These are phyloP conservation scores for Aurelia sp. DNA, from an alignment of 30 jellyfish, hydroid and myxozoan genomes.

Conservation along the genomic window DNA sequence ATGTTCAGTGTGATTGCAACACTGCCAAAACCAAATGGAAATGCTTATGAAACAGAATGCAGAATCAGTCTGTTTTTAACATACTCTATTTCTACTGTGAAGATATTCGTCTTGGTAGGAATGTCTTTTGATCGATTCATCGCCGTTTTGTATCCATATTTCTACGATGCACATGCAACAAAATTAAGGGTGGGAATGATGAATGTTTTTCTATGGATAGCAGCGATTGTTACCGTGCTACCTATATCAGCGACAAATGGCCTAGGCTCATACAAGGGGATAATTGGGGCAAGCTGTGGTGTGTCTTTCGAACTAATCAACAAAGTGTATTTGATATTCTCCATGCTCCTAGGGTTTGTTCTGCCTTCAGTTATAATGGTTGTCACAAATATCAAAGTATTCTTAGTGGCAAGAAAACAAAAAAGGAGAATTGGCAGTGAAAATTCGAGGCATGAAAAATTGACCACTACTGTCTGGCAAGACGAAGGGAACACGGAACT, in stretches of 20 bases:
- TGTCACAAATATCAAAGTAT: conserved; percentile 34
- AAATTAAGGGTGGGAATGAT: neutral
- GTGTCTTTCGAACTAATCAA: conserved; percentile 4
- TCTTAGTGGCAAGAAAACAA: conserved; percentile 35
- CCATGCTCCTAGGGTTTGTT: neutral
- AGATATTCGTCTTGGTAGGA: conserved; percentile 24
- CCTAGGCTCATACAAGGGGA: conserved; percentile 17
- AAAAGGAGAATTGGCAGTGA: neutral
- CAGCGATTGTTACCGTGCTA: neutral
- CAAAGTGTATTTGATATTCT: conserved; percentile 1
- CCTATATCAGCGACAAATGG: conserved; percentile 38
- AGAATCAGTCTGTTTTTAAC: conserved; percentile 12
- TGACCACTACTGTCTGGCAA: too few species aligned
- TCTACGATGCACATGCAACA: conserved; percentile 25
- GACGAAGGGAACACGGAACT: too few species aligned
- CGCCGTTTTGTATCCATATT: conserved; percentile 40
- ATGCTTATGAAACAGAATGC: conserved; percentile 16
- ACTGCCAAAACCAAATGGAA: conserved; percentile 15
- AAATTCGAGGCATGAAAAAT: neutral
- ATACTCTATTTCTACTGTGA: conserved; percentile 17
- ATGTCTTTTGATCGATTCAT: conserved; percentile 38
- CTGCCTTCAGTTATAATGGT: conserved; percentile 14
- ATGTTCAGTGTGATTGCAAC: conserved; percentile 8
- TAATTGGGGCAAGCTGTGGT: conserved; percentile 37
- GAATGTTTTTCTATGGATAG: conserved; percentile 15